Evolutionary conservation across 2,797 vertebrate genomes (phyloP).

Genomic region (Myiothlypis coronata): DNA sequence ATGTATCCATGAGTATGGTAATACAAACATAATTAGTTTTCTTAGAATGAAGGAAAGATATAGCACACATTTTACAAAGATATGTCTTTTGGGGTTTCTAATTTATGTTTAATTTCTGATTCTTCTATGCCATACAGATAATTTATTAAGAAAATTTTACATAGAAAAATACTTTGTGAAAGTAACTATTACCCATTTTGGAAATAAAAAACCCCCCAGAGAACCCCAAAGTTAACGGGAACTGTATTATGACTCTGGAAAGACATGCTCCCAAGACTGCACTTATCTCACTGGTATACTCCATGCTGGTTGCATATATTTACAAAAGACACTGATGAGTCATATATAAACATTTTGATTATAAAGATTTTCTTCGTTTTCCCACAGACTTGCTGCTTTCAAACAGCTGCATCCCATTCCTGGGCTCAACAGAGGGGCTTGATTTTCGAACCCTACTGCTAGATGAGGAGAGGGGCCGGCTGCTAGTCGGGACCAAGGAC

Average conservation of each 20-base stretch:
- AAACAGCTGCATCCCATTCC: conserved; percentile 88
- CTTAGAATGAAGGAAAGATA: background rate
- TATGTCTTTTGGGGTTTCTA: background rate
- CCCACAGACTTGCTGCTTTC: conserved; percentile 87
- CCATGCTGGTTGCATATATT: conserved; percentile 39
- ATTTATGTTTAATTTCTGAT: background rate
- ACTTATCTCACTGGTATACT: background rate
- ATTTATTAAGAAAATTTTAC: background rate
- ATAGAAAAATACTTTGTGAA: background rate
- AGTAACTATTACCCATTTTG: background rate
- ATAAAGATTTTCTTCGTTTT: conserved; percentile 60
- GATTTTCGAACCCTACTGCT: conserved; percentile 91
- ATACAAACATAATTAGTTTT: background rate
- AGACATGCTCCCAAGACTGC: background rate
- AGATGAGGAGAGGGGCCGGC: conserved; percentile 89
- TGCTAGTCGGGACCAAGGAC: conserved; percentile 90
- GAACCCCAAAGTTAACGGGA: background rate
- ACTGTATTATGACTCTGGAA: background rate
- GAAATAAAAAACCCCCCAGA: background rate
- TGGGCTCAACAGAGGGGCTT: conserved; percentile 86
- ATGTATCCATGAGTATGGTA: background rate
- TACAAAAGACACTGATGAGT: conserved; percentile 21
- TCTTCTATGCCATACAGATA: background rate
- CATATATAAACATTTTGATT: conserved; percentile 55
- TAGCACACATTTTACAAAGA: background rate